Evolutionary conservation across 2,113 vertebrate species (phyloP).

Genomic region (Gallinago media): DNA sequence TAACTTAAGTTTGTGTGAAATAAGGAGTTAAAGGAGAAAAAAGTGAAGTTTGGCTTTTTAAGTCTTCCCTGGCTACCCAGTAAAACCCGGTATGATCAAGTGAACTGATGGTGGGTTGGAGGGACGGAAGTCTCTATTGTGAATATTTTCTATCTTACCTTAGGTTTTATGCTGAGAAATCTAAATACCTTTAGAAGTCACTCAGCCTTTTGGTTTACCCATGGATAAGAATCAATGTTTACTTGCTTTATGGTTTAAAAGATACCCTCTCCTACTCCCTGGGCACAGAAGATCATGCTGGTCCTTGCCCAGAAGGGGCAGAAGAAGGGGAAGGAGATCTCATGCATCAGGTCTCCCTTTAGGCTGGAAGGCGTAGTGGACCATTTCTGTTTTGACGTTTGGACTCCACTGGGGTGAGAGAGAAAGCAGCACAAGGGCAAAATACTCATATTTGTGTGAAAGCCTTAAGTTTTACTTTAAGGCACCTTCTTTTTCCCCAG

Average conservation of each 20-base stretch:
- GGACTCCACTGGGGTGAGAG: background rate
- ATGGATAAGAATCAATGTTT: background rate
- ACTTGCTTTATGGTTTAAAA: background rate
- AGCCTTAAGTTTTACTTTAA: background rate
- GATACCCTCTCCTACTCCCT: background rate
- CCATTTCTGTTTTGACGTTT: background rate
- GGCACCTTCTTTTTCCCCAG: background rate
- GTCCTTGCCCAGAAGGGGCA: background rate
- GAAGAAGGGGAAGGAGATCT: background rate
- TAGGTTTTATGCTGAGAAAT: background rate
- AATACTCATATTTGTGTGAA: background rate
- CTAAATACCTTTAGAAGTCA: background rate
- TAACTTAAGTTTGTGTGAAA: background rate
- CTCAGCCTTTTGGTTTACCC: background rate
- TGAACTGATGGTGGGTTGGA: background rate
- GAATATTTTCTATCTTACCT: background rate
- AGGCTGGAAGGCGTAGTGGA: background rate
- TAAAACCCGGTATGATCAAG: background rate
- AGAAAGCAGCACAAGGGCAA: background rate
- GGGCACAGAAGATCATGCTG: background rate
- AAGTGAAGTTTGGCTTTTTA: background rate
- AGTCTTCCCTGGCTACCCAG: background rate
- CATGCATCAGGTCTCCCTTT: background rate
- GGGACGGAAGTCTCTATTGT: background rate
- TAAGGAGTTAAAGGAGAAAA: background rate